Evolutionary conservation across 2,888 invertebrate species (phyloP), one percentile per base, ranked within the genome.

Genomic region (Sinotaia quadrata): DNA sequence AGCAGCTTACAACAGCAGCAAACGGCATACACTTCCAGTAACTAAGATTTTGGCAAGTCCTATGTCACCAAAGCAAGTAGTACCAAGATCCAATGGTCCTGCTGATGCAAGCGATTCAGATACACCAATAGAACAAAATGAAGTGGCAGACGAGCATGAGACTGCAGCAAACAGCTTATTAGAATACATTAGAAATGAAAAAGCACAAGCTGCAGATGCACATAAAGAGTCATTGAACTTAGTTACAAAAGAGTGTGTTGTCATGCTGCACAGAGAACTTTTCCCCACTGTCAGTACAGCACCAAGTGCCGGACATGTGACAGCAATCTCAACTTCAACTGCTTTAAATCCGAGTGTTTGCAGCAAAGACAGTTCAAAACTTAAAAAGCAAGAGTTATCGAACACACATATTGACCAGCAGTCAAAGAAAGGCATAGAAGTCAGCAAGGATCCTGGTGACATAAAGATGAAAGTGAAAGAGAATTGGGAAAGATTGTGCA

Each of bases 401-500:
- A 1, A 47, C 7, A 24, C 7, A 8, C 18, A 7, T 47, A 24
- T 1, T 47, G n/a, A n/a, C n/a, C 47, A 47, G 1, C 47, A 15
- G 7, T 47, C 47, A 1, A 47, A 47, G 47, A n/a, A 8, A 47
- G 47, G 47, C n/a, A n/a, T n/a, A n/a, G n/a, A n/a, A n/a, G 21
- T 15, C 21, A 24, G 2, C 47, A 47, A 47, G 47, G 47, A 47
- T 3, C 24, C 47, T 7, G n/a, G 21, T 15, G 65, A 54, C 12
- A 56, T 56, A 2, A 65, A 52, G 47, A 37, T 29, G 21, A 52
- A 37, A 47, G 65, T 65, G 8, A 65, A 27, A 37, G 65, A 37
- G 15, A 56, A 56, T 56, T 65, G 65, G 65, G 65, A 65, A 27
- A 65, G 24, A 21, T 29, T 52, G 12, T 65, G 65, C 31, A 34